phyloP scores from a whole-genome alignment of 2,888 invertebrate genomes.

The Erebia epiphron region DNA sequence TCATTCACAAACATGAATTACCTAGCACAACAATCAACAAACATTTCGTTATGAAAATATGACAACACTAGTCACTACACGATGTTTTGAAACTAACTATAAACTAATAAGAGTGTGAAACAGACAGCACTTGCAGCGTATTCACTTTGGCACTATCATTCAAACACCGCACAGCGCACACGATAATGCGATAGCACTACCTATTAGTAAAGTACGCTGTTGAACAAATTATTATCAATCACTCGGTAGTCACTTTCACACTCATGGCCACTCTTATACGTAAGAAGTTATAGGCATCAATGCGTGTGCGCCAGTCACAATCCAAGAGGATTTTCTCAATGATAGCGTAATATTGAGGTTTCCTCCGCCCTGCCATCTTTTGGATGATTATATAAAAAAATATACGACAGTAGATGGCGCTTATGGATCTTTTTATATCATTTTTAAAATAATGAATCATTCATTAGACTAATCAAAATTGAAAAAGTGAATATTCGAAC shows the following conservation, averaged over 20 bases:
- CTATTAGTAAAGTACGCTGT: slow-evolving; percentile 25
- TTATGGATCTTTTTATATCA: slow-evolving; percentile 38
- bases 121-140: slow-evolving; percentile 14
- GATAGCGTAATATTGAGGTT: slow-evolving; percentile 28
- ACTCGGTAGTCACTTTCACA: slow-evolving; percentile 55
- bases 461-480: no score
- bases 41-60: slow-evolving; percentile 31
- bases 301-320: slow-evolving; percentile 10
- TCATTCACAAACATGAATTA: slow-evolving; percentile 21
- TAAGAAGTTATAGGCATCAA: neutral
- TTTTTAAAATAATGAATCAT: no score
- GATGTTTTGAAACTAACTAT: slow-evolving; percentile 28
- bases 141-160: slow-evolving; percentile 6
- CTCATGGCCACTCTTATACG: slow-evolving; percentile 27
- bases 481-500: no score
- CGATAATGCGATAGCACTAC: slow-evolving; percentile 25
- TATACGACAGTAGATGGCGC: slow-evolving; percentile 52
- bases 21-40: slow-evolving; percentile 15
- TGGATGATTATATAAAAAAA: slow-evolving; percentile 17
- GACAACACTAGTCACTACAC: slow-evolving; percentile 41
- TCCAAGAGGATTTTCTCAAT: slow-evolving; percentile 25
- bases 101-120: slow-evolving; percentile 24
- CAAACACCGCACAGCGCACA: slow-evolving; percentile 11
- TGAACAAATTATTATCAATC: slow-evolving; percentile 26
- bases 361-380: slow-evolving; percentile 40